phyloP scores from a whole-genome alignment of 1,140 invertebrate genomes.

The Chionoecetes opilio region DNA sequence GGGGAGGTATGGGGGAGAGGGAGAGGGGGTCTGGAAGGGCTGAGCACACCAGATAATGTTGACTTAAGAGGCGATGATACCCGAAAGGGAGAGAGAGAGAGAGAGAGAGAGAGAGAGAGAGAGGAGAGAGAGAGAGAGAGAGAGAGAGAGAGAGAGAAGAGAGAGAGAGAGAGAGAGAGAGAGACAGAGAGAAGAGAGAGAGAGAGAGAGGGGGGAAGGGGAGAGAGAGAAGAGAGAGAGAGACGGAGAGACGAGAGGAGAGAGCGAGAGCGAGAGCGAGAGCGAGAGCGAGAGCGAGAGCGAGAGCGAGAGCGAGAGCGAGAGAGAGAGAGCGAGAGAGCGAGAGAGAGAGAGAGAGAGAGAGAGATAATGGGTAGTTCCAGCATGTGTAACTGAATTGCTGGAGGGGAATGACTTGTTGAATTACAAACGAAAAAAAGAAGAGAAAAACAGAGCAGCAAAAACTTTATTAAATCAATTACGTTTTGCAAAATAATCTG shows the following conservation, averaged over 20 bases:
- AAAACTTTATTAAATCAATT: neutral
- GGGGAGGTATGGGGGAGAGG: neutral
- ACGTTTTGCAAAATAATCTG: neutral
- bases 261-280: too few species aligned
- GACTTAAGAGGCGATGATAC: constrained; percentile 7
- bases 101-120: neutral
- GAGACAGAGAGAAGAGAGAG: neutral
- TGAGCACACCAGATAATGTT: constrained; percentile 29
- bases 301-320: too few species aligned
- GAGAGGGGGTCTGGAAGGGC: neutral
- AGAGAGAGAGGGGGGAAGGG: neutral
- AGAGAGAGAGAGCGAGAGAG: too few species aligned
- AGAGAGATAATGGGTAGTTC: too few species aligned
- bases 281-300: too few species aligned
- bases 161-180: neutral
- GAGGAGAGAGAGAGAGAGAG: neutral
- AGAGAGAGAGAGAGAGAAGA: neutral
- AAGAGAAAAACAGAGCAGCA: neutral
- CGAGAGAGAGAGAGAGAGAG: too few species aligned
- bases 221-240: neutral
- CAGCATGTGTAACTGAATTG: neutral
- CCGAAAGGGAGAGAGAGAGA: constrained; percentile 16
- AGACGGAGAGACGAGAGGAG: too few species aligned
- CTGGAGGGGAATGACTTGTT: neutral
- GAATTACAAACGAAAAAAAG: neutral